Conservation (phyloP, 1,140 invertebrate species). For the Drosophila watanabei region DNA sequence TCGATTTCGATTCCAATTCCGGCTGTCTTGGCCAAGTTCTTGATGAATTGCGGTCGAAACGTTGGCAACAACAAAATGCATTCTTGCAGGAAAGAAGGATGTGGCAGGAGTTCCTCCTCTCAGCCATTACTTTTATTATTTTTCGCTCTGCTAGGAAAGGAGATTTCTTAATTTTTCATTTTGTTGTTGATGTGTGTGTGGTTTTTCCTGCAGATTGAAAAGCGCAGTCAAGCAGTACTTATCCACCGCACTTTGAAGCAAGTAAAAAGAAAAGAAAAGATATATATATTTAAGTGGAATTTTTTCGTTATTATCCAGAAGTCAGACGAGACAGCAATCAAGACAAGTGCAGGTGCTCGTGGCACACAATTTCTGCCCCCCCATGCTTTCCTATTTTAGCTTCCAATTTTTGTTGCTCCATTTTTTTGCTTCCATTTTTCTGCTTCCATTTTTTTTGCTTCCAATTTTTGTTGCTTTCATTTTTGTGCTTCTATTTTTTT, state of each 20-base stretch:
- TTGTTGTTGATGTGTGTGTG: conserved; percentile 16
- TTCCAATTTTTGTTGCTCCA: conserved; percentile 19
- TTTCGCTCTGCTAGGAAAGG: conserved; percentile 11
- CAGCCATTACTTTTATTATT: conserved; percentile 63
- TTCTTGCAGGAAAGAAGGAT: background rate
- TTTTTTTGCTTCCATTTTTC: background rate
- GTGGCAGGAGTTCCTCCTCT: background rate
- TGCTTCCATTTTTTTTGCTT: too few relatives aligned
- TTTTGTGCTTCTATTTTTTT: too few relatives aligned
- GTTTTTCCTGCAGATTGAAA: conserved; percentile 64
- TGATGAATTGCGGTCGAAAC: conserved; percentile 46
- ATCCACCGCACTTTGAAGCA: conserved; percentile 10
- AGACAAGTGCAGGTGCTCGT: conserved; percentile 67
- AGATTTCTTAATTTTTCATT: conserved; percentile 71
- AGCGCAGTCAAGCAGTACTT: conserved; percentile 73
- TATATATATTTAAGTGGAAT: conserved; percentile 20
- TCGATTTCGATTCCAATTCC: conserved; percentile 1
- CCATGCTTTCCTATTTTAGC: background rate
- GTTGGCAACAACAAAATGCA: conserved; percentile 39
- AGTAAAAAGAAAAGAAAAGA: background rate
- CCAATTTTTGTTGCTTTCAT: too few relatives aligned
- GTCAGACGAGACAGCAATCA: conserved; percentile 60
- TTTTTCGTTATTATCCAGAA: conserved; percentile 32
- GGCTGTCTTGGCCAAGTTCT: conserved; percentile 28
- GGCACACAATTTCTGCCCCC: background rate